These are phyloP conservation scores for Athetis lepigone DNA, from an alignment of 2,888 invertebrate species.

Conservation along the genomic window DNA sequence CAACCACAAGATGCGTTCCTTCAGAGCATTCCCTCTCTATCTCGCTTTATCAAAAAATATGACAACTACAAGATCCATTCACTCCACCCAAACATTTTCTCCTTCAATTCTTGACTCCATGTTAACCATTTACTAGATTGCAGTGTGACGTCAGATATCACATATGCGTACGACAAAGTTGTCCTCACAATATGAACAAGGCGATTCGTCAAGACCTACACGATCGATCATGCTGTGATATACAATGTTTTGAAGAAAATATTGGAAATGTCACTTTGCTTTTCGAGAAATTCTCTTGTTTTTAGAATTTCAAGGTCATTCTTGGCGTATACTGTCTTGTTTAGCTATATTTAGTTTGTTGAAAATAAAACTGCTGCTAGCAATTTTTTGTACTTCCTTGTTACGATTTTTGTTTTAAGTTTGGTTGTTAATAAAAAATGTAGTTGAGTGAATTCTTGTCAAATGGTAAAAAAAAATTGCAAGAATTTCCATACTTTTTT, in stretches of 20 bases:
- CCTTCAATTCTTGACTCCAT: constrained; percentile 62
- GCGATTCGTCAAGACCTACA: constrained; percentile 63
- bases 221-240: constrained; percentile 57
- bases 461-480: too few relatives aligned
- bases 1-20: too few relatives aligned
- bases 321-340: too few relatives aligned
- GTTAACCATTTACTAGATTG: constrained; percentile 93
- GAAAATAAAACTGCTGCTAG: neutral
- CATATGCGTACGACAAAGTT: constrained; percentile 89
- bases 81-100: neutral
- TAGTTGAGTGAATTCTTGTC: too few relatives aligned
- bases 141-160: constrained; percentile 90
- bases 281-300: neutral
- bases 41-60: too few relatives aligned
- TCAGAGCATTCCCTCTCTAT: too few relatives aligned
- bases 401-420: too few relatives aligned
- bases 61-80: neutral
- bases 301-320: neutral
- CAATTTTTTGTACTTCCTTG: too few relatives aligned
- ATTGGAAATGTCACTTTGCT: constrained; percentile 36
- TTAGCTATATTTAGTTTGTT: neutral
- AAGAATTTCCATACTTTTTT: too few relatives aligned
- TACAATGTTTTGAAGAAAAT: constrained; percentile 59
- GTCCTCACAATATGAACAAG: constrained; percentile 72
- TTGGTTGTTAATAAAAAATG: too few relatives aligned